phyloP scores from a whole-genome alignment of 2,797 vertebrate genomes.

The Merluccius polli region DNA sequence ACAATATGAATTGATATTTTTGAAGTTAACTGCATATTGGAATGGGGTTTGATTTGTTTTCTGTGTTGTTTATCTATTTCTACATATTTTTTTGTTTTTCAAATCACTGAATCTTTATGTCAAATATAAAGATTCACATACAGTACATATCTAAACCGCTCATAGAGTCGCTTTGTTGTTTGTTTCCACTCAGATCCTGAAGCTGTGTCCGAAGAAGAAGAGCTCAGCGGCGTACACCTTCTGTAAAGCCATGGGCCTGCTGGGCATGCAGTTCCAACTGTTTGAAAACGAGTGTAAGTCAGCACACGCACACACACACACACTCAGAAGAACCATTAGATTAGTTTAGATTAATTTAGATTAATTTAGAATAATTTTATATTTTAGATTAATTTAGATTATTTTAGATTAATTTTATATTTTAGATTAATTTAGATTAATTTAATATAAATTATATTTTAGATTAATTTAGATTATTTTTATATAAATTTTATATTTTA shows the following conservation, averaged over 20 bases:
- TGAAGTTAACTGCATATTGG: background rate
- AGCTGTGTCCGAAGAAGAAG: slow-evolving; percentile 98
- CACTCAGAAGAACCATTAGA: no score
- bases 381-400: no score
- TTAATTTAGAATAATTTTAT: no score
- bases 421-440: no score
- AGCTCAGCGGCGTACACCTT: slow-evolving; percentile 96
- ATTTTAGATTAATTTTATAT: no score
- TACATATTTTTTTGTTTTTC: slow-evolving; percentile 13
- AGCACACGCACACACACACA: background rate
- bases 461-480: no score
- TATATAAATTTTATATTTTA: no score
- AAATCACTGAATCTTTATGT: background rate
- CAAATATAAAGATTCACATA: background rate
- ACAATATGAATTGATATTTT: background rate
- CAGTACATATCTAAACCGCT: background rate
- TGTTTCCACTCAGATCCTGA: slow-evolving; percentile 82
- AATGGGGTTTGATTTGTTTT: background rate
- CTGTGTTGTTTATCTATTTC: background rate
- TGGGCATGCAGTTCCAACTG: slow-evolving; percentile 96
- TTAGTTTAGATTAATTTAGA: no score
- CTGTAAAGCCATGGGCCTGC: slow-evolving; percentile 91
- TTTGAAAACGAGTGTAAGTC: slow-evolving; percentile 97
- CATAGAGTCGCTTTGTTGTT: background rate
- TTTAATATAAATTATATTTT: no score